These are phyloP conservation scores for Automeris io DNA, from an alignment of 2,888 invertebrate species.

Conservation along the genomic window DNA sequence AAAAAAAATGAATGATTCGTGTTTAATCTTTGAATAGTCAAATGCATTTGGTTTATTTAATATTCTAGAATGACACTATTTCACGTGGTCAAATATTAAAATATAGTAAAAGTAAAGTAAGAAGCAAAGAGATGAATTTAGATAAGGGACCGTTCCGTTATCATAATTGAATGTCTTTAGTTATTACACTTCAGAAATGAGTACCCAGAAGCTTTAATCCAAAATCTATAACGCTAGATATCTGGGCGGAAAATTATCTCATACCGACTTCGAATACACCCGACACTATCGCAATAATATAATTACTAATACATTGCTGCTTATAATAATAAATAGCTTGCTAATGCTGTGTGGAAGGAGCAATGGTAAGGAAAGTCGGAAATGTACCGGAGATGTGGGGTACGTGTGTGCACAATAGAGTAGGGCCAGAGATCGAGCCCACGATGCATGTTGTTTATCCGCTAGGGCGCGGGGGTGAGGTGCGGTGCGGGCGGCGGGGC, in stretches of 20 bases:
- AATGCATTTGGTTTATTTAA: too few relatives aligned
- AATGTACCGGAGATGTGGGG: conserved; percentile 32
- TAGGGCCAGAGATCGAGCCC: conserved; percentile 65
- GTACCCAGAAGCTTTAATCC: conserved; percentile 50
- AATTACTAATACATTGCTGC: conserved; percentile 22
- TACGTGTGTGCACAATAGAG: conserved; percentile 43
- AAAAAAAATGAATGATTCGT: too few relatives aligned
- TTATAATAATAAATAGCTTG: not conserved
- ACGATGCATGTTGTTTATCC: conserved; percentile 77
- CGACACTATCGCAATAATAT: conserved; percentile 20
- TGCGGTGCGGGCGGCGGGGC: conserved; percentile 43
- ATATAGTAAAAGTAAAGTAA: too few relatives aligned
- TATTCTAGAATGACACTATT: too few relatives aligned
- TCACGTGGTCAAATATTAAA: too few relatives aligned
- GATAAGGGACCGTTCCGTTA: not conserved
- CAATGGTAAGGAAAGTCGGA: conserved; percentile 21
- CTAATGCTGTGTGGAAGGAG: conserved; percentile 9
- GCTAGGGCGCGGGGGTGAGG: conserved; percentile 50
- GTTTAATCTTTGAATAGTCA: too few relatives aligned
- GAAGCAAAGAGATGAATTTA: too few relatives aligned
- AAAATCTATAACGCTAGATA: conserved; percentile 68
- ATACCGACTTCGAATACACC: conserved; percentile 32
- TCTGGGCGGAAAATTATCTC: conserved; percentile 57
- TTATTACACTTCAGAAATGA: conserved; percentile 12
- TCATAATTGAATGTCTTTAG: not conserved